phyloP scores from a whole-genome alignment of 1,140 invertebrate genomes.

The Lineus longissimus region DNA sequence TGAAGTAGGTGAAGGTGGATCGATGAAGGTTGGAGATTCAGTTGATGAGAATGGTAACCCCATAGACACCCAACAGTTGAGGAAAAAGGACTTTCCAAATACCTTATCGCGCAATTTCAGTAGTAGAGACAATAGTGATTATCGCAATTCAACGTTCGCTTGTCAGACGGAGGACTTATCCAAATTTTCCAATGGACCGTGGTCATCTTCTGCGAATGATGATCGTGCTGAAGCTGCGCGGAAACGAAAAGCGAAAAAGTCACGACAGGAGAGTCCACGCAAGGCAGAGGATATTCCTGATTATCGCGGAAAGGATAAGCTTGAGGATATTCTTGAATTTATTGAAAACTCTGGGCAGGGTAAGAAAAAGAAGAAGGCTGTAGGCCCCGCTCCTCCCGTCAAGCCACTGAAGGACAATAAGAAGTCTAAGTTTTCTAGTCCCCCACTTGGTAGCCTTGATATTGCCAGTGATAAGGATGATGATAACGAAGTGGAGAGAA shows the following conservation, averaged over 20 bases:
- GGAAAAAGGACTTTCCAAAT: not conserved
- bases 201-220: not conserved
- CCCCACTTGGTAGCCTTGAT: not conserved
- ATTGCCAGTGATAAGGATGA: not conserved
- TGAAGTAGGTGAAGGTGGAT: not conserved
- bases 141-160: too few relatives aligned
- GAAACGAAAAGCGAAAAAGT: conserved; percentile 20
- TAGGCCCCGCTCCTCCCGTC: not conserved
- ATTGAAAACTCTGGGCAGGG: conserved; percentile 18
- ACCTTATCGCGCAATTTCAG: not conserved
- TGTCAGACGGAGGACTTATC: too few relatives aligned
- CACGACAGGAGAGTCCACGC: conserved; percentile 19
- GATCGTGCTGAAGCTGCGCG: not conserved
- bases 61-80: too few relatives aligned
- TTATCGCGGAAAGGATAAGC: conserved; percentile 28
- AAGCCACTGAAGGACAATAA: conserved; percentile 15
- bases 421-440: not conserved
- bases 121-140: too few relatives aligned
- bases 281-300: conserved; percentile 31
- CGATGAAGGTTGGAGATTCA: not conserved
- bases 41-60: conserved; percentile 9
- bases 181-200: not conserved
- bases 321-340: conserved; percentile 35
- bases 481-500: not conserved
- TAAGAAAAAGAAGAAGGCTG: not conserved